Conservation (phyloP, 2,797 vertebrate species). For the Gymnothorax javanicus region DNA sequence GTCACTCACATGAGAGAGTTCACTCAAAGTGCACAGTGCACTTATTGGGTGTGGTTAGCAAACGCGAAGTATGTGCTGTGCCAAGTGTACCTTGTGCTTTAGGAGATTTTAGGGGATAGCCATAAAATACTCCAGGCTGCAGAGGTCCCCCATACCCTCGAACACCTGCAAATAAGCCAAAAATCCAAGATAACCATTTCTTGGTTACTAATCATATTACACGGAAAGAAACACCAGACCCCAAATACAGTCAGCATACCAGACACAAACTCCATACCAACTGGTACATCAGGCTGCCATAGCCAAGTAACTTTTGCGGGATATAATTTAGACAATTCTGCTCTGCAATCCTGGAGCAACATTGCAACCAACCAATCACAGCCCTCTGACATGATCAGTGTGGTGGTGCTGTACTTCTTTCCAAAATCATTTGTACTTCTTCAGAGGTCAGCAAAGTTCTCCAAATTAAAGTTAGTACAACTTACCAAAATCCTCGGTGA, state of each 20-base stretch:
- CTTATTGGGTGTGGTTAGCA: slow-evolving; percentile 42
- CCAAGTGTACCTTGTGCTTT: slow-evolving; percentile 72
- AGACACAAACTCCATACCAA: neutral
- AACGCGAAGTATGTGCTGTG: slow-evolving; percentile 22
- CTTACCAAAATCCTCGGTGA: no score
- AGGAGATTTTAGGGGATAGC: slow-evolving; percentile 80
- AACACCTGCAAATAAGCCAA: slow-evolving; percentile 61
- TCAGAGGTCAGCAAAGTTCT: no score
- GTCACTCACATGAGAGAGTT: neutral
- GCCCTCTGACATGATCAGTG: neutral
- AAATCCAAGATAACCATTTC: neutral
- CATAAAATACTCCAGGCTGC: slow-evolving; percentile 76
- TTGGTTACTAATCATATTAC: no score
- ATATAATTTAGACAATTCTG: no score
- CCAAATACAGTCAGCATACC: neutral
- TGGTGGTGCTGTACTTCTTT: no score
- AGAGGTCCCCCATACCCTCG: slow-evolving; percentile 71
- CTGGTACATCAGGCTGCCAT: neutral
- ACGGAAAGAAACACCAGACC: no score
- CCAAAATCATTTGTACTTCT: no score
- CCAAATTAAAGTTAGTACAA: no score
- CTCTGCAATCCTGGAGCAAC: no score
- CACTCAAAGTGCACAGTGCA: slow-evolving; percentile 1
- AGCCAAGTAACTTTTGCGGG: neutral
- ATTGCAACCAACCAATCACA: neutral